Base-by-base conservation (phyloP, 2,113 vertebrate species). In the Brienomyrus longianalis region DNA sequence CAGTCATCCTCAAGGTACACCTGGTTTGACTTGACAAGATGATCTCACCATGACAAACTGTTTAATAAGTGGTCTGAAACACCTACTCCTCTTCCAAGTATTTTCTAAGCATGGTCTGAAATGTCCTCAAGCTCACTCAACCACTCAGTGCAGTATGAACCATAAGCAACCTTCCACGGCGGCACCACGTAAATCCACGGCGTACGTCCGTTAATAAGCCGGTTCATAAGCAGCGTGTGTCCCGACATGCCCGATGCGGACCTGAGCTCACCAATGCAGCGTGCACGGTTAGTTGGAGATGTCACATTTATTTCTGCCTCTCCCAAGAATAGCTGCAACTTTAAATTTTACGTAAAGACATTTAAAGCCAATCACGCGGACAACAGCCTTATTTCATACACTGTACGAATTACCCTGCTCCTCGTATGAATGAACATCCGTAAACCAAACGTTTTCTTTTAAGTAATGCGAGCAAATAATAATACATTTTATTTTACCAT, bases 11-110 rank as follows among this genome's bases (percentile, higher is more conserved):
- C 52, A n/a, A 85, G 39, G 77, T 51, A 85, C 51, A 80, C 23
- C 89, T 47, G 77, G 35, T 84, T 85, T 3, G 45, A 10, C 10
- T 74, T 27, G 27, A 47, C 59, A 35, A 83, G 70, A 43, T 89
- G 89, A 85, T 85, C 89, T 89, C 77, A 89, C 35, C 35, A 47
- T 45, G 52, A 84, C 52, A 31, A 39, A 43, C 43, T 43, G 39
- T 84, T 84, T 84, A 21, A 84, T 84, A 84, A 84, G 83, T 47
- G 19, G 83, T 48, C 83, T 84, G 83, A 23, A 23, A 48, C 83
- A n/a, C 39, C 35, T 23, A 74, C 62, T 70, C 9, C 17, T 5
- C 27, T 31, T 43, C 9, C 87, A n/a, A 74, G 70, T 17, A 17
- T 39, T 35, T 39, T 43, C 35, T 43, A 43, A 80, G 39, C 17